These are phyloP conservation scores for Monochamus saltuarius DNA, from an alignment of 1,140 invertebrate genomes.

Conservation along the genomic window DNA sequence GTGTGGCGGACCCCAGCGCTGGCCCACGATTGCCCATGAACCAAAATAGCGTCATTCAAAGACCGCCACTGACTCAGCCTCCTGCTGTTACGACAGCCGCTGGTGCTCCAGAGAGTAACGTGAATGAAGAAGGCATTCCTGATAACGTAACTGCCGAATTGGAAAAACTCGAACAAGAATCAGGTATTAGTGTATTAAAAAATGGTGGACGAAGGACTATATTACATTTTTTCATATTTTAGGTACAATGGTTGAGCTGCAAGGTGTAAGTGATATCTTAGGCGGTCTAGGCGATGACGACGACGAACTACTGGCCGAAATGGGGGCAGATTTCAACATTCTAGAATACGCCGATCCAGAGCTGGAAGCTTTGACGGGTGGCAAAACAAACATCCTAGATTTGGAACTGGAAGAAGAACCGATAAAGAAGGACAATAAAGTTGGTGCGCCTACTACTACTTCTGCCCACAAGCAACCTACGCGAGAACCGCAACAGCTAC, in stretches of 20 bases:
- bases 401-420: slow-evolving; percentile 74
- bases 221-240: slow-evolving; percentile 12
- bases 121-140: slow-evolving; percentile 64
- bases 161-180: slow-evolving; percentile 75
- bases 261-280: slow-evolving; percentile 73
- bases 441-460: slow-evolving; percentile 28
- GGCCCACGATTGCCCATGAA: slow-evolving; percentile 11
- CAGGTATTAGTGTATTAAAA: slow-evolving; percentile 26
- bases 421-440: slow-evolving; percentile 60
- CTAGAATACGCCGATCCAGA: slow-evolving; percentile 94
- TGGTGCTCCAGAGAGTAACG: slow-evolving; percentile 44
- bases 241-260: slow-evolving; percentile 70
- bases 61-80: slow-evolving; percentile 1
- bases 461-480: slow-evolving; percentile 16
- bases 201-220: background rate
- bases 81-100: slow-evolving; percentile 16
- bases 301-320: slow-evolving; percentile 85
- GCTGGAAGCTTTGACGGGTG: slow-evolving; percentile 75
- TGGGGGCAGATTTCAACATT: slow-evolving; percentile 94
- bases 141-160: slow-evolving; percentile 77
- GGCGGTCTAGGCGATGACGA: slow-evolving; percentile 82
- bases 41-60: slow-evolving; percentile 14
- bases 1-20: slow-evolving; percentile 21
- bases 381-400: slow-evolving; percentile 70
- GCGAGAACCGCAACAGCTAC: slow-evolving; percentile 12